Base-by-base conservation (phyloP, 2,113 vertebrate genomes). In the Hydrolagus affinis region DNA sequence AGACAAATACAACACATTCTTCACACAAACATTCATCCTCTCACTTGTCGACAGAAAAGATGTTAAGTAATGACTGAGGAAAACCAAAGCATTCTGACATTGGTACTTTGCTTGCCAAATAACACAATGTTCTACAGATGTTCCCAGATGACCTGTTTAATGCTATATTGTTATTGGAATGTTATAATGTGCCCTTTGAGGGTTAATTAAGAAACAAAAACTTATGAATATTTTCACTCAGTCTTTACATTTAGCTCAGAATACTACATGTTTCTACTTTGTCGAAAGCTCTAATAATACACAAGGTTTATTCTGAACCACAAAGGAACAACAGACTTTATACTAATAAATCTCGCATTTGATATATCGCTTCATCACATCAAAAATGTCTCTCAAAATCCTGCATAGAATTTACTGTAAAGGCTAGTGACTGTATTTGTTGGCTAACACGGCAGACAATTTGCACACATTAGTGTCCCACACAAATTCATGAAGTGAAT, bases 21-120 rank as follows among this genome's bases (percentile, higher is more conserved):
- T 11, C 19, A 62, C 25, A 30, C 60, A 8, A 83, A 30, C 11
- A 62, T 78, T 62, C 21, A 17, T 28, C 77, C 28, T 28, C 6
- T 14, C 6, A 11, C 25, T 78, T 78, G 76, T 23, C 44, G 30
- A 74, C 15, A 44, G 44, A 44, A 44, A 44, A 74, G 72, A 44
- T 17, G 23, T 78, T 78, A 25, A 30, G 3, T 30, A 28, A 83
- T 83, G n/a, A 30, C 15, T 83, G 60, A 15, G 15, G 9, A 74
- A 30, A 66, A 83, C 60, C 19, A 83, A 83, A 83, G 8, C 66
- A 66, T 83, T 66, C 8, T 66, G 60, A 66, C 60, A 19, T 25
- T 19, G 66, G 60, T 19, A 30, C 25, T 83, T 83, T 19, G 30
- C 60, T 83, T 66, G 77, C 77, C 77, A 83, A 83, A 83, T 83